Conservation (phyloP, 2,797 vertebrate genomes). For the Taeniopygia guttata region DNA sequence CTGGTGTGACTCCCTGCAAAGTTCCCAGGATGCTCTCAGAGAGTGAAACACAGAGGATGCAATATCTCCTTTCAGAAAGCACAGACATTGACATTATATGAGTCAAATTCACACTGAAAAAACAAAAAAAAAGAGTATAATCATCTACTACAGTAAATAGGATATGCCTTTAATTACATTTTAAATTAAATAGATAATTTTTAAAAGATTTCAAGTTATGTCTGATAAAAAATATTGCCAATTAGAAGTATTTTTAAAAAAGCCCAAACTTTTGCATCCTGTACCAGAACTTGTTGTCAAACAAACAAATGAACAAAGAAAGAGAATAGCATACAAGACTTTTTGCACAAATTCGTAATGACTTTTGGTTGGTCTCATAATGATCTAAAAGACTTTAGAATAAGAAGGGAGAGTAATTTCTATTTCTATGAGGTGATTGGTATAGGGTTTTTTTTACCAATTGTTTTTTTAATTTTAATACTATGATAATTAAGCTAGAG, state of each 20-base stretch:
- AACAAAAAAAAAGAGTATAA: background rate
- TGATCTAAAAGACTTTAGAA: background rate
- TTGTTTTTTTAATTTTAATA: background rate
- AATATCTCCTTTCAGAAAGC: background rate
- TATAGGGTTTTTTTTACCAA: background rate
- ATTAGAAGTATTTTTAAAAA: background rate
- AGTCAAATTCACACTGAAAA: background rate
- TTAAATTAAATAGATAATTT: background rate
- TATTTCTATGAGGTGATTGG: background rate
- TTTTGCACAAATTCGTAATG: background rate
- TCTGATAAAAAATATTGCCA: background rate
- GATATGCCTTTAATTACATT: background rate
- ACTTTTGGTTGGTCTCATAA: background rate
- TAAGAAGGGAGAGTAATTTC: background rate
- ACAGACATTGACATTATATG: background rate
- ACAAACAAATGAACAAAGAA: background rate
- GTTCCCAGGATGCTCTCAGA: background rate
- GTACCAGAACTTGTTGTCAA: background rate
- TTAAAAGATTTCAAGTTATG: background rate
- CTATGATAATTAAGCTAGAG: background rate
- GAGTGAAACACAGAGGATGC: background rate
- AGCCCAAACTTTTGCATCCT: background rate
- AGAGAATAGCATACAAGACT: background rate
- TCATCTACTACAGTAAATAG: background rate
- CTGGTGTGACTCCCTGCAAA: background rate